Evolutionary conservation across 2,888 invertebrate species (phyloP).

Genomic region (Caenorhabditis imperialis): DNA sequence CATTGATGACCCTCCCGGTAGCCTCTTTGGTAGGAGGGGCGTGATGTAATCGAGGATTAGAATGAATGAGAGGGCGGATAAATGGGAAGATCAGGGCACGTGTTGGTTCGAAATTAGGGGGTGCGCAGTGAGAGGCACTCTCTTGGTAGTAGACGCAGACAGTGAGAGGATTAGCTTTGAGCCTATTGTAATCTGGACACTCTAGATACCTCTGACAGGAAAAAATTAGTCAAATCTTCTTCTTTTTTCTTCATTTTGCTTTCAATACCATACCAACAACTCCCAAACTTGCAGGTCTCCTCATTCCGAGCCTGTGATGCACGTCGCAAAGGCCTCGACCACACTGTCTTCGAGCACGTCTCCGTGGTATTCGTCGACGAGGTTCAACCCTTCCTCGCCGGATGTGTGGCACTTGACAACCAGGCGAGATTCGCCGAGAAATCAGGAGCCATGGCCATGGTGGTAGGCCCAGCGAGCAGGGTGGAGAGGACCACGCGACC

Average conservation of each 20-base stretch:
- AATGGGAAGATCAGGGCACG: no score
- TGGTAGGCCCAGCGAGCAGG: constrained; percentile 65
- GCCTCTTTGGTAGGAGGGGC: no score
- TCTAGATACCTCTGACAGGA: no score
- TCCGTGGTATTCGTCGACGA: constrained; percentile 71
- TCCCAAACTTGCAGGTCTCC: constrained; percentile 57
- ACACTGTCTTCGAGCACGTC: constrained; percentile 65
- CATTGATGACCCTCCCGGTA: constrained; percentile 44
- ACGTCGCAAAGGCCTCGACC: constrained; percentile 61
- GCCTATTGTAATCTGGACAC: no score
- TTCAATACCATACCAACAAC: no score
- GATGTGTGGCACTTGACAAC: constrained; percentile 70
- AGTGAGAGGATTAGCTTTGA: no score
- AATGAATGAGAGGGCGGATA: constrained; percentile 1
- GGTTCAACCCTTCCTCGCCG: constrained; percentile 67
- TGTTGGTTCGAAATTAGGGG: no score
- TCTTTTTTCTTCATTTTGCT: no score
- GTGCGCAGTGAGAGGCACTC: no score
- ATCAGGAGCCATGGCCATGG: constrained; percentile 67
- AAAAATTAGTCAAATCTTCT: no score
- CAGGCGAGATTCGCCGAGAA: constrained; percentile 70
- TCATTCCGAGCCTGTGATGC: constrained; percentile 67
- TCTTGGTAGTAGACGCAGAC: no score
- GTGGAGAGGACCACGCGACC: constrained; percentile 56
- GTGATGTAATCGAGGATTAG: no score